Percentiles rank a stretch among this genome's conserved stretches.
phyloP scores from a whole-genome alignment of 2,888 invertebrate genomes.

The Aleiodes alternator region DNA sequence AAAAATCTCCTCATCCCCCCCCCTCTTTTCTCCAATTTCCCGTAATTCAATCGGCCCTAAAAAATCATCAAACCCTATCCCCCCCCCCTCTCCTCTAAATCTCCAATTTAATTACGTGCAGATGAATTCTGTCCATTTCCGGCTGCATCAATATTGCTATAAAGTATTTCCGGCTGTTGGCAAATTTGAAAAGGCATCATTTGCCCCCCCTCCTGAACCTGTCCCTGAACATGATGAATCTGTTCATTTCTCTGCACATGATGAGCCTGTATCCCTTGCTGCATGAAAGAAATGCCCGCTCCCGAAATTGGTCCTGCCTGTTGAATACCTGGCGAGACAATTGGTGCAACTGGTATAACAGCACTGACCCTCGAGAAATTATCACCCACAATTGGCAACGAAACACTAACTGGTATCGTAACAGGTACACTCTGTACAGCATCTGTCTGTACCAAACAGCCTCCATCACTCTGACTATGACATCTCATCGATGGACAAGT shows the following conservation, averaged over 20 bases:
- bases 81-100: not conserved
- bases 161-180: conserved; percentile 65
- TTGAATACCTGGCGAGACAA: conserved; percentile 59
- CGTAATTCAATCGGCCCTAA: too few species aligned
- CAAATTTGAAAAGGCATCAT: conserved; percentile 69
- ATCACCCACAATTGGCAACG: conserved; percentile 69
- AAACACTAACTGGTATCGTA: conserved; percentile 64
- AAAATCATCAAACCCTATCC: not conserved
- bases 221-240: conserved; percentile 55
- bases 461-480: conserved; percentile 29
- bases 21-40: too few species aligned
- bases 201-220: conserved; percentile 57
- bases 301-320: conserved; percentile 48
- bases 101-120: conserved; percentile 57
- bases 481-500: conserved; percentile 58
- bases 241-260: conserved; percentile 51
- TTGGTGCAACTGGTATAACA: conserved; percentile 61
- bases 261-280: conserved; percentile 57
- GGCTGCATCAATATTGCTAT: conserved; percentile 61
- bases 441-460: not conserved
- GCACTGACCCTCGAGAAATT: conserved; percentile 66
- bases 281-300: conserved; percentile 55
- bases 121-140: conserved; percentile 62
- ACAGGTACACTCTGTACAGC: conserved; percentile 52
- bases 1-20: too few species aligned